Conservation (phyloP, 2,888 invertebrate genomes). For the Conops quadrifasciatus region DNA sequence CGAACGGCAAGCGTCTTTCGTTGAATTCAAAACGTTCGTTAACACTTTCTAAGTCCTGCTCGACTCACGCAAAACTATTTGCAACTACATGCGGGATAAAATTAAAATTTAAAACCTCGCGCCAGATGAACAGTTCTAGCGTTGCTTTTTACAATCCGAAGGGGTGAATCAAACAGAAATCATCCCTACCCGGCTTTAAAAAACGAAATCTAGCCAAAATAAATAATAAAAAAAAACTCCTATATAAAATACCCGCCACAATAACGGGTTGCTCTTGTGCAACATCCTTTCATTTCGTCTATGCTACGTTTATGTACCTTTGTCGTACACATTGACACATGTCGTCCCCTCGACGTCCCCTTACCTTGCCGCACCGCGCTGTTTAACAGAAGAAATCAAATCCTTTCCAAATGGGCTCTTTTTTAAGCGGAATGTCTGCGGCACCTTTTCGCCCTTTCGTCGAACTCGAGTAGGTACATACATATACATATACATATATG, state of each 20-base stretch:
- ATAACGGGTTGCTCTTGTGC: constrained; percentile 47
- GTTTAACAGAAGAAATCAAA: constrained; percentile 41
- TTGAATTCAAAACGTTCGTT: constrained; percentile 29
- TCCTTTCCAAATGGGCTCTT: constrained; percentile 44
- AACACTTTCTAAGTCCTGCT: constrained; percentile 18
- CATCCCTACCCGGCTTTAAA: constrained; percentile 47
- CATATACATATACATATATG: constrained; percentile 20
- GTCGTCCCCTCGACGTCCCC: background rate
- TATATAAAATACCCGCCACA: constrained; percentile 23
- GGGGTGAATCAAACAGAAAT: constrained; percentile 43
- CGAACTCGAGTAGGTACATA: constrained; percentile 18
- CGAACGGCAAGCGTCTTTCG: constrained; percentile 4
- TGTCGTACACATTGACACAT: too few relatives aligned
- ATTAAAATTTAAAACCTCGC: constrained; percentile 34
- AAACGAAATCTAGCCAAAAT: constrained; percentile 30
- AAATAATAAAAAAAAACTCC: constrained; percentile 30
- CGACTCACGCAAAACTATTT: constrained; percentile 28
- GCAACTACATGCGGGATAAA: constrained; percentile 26
- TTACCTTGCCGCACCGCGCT: constrained; percentile 35
- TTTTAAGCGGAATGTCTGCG: constrained; percentile 21
- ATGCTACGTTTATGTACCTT: background rate
- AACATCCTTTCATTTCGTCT: constrained; percentile 36
- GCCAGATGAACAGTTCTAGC: constrained; percentile 22
- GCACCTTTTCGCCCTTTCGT: constrained; percentile 21
- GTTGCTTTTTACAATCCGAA: constrained; percentile 35